Evolutionary conservation across 2,113 vertebrate species (phyloP).

Genomic region (Paedocypris sp.): DNA sequence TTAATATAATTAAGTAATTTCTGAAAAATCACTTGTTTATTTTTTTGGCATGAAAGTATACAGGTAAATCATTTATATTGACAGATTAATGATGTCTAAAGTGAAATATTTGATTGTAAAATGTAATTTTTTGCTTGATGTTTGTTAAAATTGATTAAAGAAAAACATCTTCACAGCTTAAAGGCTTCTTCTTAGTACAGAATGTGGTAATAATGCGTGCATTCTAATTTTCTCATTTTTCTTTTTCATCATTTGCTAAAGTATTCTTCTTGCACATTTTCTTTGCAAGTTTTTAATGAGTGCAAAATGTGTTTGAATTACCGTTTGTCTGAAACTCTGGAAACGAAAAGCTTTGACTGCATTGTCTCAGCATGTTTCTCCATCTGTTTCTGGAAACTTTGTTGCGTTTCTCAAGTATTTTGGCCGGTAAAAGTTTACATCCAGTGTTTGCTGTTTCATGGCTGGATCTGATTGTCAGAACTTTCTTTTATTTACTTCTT

Average conservation of each 20-base stretch:
- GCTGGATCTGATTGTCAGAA: conserved; percentile 46
- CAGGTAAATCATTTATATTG: no score
- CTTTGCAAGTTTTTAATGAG: background rate
- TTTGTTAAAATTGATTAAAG: no score
- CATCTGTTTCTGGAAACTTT: conserved; percentile 52
- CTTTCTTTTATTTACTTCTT: conserved; percentile 55
- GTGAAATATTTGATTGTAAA: no score
- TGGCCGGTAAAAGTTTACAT: conserved; percentile 47
- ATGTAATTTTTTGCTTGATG: no score
- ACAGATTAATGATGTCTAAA: no score
- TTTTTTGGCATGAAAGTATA: no score
- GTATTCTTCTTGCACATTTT: background rate
- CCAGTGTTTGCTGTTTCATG: conserved; percentile 46
- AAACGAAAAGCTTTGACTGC: conserved; percentile 37
- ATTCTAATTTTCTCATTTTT: no score
- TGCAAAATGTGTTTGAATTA: background rate
- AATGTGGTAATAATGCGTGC: no score
- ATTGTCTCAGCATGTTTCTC: conserved; percentile 35
- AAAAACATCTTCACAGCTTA: no score
- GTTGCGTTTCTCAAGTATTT: conserved; percentile 10
- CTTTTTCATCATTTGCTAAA: background rate
- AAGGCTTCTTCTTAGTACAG: no score
- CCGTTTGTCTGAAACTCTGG: background rate
- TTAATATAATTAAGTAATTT: no score
- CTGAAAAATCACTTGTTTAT: no score